phyloP scores from a whole-genome alignment of 2,888 invertebrate genomes.

The Eurois occulta region DNA sequence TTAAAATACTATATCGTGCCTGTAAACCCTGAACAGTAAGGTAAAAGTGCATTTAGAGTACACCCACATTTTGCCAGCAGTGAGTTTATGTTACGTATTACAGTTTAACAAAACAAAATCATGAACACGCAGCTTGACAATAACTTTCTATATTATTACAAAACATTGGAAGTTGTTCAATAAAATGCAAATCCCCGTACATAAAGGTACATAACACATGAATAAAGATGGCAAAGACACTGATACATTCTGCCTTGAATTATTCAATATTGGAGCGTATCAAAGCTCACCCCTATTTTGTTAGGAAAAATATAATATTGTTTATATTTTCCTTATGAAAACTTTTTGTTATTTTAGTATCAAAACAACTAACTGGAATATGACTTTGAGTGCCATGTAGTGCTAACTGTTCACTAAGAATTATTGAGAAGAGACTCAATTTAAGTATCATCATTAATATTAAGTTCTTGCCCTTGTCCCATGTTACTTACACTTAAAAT shows the following conservation, averaged over 20 bases:
- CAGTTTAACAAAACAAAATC: background rate
- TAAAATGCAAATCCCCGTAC: slow-evolving; percentile 70
- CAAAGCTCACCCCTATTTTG: slow-evolving; percentile 56
- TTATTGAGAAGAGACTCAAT: background rate
- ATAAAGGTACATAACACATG: slow-evolving; percentile 66
- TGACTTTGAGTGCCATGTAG: background rate
- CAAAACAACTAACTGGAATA: background rate
- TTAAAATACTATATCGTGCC: background rate
- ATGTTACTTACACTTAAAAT: background rate
- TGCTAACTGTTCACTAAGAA: background rate
- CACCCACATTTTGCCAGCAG: background rate
- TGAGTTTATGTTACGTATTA: background rate
- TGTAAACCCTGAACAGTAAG: background rate
- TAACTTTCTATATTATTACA: background rate
- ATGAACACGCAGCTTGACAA: background rate
- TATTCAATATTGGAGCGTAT: slow-evolving; percentile 70
- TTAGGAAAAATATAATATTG: slow-evolving; percentile 43
- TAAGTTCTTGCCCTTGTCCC: background rate
- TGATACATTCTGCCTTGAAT: slow-evolving; percentile 65
- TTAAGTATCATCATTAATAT: background rate
- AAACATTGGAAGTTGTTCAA: slow-evolving; percentile 25
- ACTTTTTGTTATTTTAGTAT: slow-evolving; percentile 18
- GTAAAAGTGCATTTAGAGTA: background rate
- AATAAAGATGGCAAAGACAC: slow-evolving; percentile 71
- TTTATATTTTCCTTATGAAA: slow-evolving; percentile 43